Conservation (phyloP, 23 tunicate species). For the Halocynthia roretzi region DNA sequence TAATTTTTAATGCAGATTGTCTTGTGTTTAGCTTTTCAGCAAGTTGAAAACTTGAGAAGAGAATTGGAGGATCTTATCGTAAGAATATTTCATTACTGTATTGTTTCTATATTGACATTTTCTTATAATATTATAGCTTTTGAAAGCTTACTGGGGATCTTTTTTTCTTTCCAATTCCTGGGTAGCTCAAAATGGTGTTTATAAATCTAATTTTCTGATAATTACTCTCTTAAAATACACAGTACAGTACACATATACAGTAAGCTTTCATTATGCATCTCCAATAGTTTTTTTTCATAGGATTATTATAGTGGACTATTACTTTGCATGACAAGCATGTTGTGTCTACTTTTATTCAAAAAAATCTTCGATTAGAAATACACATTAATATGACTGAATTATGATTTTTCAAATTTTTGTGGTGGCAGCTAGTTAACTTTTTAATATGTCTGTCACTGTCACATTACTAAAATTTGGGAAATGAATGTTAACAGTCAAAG, state of each 20-base stretch:
- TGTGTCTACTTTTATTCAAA: too few relatives aligned
- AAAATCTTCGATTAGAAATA: background rate
- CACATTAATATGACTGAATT: background rate
- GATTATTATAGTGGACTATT: too few relatives aligned
- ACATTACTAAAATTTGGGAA: background rate
- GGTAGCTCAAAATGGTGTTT: too few relatives aligned
- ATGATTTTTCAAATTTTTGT: background rate
- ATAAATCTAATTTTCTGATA: too few relatives aligned
- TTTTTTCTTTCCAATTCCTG: background rate
- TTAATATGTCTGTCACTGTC: too few relatives aligned
- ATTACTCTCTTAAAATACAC: too few relatives aligned
- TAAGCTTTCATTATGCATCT: too few relatives aligned
- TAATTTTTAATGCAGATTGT: background rate
- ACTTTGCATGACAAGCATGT: too few relatives aligned
- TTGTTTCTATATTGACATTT: too few relatives aligned
- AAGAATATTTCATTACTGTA: constrained; percentile 13
- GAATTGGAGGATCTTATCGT: constrained; percentile 86
- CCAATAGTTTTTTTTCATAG: too few relatives aligned
- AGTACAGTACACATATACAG: too few relatives aligned
- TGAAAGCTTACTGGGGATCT: background rate
- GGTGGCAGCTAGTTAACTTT: too few relatives aligned
- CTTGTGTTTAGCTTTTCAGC: constrained; percentile 61
- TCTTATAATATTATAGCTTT: background rate
- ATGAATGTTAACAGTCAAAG: constrained; percentile 28
- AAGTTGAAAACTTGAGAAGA: constrained; percentile 59